phyloP scores from a whole-genome alignment of 2,888 invertebrate species.

The Willowsia nigromaculata region DNA sequence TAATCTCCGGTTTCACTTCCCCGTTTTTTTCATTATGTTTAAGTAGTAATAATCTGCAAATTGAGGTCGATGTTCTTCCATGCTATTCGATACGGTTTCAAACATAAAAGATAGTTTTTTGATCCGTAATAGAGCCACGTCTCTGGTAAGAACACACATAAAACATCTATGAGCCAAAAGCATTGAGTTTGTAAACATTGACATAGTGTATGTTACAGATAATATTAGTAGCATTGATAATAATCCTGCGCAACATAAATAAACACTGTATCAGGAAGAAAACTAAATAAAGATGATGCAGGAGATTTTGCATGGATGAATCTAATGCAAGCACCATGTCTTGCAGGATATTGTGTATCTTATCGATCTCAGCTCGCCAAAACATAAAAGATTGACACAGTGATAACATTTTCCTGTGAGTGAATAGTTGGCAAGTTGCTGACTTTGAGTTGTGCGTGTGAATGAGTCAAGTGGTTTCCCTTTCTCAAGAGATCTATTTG shows the following conservation, averaged over 20 bases:
- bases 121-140: neutral
- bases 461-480: conserved; percentile 30
- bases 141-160: neutral
- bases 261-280: neutral
- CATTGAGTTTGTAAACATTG: neutral
- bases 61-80: neutral
- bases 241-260: neutral
- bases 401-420: conserved; percentile 3
- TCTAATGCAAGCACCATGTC: neutral
- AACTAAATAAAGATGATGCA: neutral
- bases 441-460: conserved; percentile 17
- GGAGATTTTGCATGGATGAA: neutral
- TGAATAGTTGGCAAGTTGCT: neutral
- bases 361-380: conserved; percentile 13
- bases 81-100: neutral
- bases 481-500: conserved; percentile 41
- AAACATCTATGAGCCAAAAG: neutral
- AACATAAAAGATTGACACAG: conserved; percentile 8
- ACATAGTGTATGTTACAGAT: neutral
- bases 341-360: neutral
- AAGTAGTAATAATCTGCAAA: neutral
- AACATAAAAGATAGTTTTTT: too few relatives aligned
- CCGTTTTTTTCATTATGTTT: neutral
- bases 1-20: neutral
- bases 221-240: neutral